A percentile compares a stretch with the other conserved stretches of the same genome.
Conservation (phyloP, 2,888 invertebrate species). For the Epirrhoe tristata region DNA sequence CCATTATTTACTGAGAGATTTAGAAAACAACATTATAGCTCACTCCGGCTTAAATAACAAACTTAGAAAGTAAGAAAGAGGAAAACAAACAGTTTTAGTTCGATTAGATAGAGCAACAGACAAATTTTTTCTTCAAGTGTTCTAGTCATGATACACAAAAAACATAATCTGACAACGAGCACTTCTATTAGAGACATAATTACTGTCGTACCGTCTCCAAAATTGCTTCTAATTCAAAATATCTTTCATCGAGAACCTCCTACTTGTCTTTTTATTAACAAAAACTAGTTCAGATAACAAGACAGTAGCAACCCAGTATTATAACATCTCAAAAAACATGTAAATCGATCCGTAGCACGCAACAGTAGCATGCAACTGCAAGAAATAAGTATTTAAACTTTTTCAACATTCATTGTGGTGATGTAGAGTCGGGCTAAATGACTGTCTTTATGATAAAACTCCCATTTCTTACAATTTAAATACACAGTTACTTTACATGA, state of each 20-base stretch:
- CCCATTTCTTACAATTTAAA: slow-evolving; percentile 25
- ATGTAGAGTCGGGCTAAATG: slow-evolving; percentile 34
- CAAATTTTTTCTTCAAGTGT: slow-evolving; percentile 13
- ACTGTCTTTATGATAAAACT: slow-evolving; percentile 29
- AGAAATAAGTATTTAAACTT: slow-evolving; percentile 36
- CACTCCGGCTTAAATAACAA: not conserved
- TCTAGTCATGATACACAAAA: slow-evolving; percentile 31
- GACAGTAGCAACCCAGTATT: slow-evolving; percentile 73
- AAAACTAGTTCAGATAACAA: slow-evolving; percentile 68
- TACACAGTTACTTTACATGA: slow-evolving; percentile 23
- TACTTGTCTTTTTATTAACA: slow-evolving; percentile 55
- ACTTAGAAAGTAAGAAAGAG: not conserved
- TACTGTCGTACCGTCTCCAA: slow-evolving; percentile 42
- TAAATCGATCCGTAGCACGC: slow-evolving; percentile 78
- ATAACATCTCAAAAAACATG: slow-evolving; percentile 70
- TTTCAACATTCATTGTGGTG: slow-evolving; percentile 33
- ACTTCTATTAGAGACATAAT: slow-evolving; percentile 35
- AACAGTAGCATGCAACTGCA: slow-evolving; percentile 60
- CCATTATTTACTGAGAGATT: slow-evolving; percentile 20
- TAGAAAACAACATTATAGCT: not conserved
- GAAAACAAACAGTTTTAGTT: not conserved
- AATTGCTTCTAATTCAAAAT: slow-evolving; percentile 57
- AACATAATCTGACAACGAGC: slow-evolving; percentile 35
- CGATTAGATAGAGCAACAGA: slow-evolving; percentile 1
- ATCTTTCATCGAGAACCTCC: slow-evolving; percentile 59